phyloP scores from a whole-genome alignment of 2,113 vertebrate species.

The Pelodiscus sinensis region DNA sequence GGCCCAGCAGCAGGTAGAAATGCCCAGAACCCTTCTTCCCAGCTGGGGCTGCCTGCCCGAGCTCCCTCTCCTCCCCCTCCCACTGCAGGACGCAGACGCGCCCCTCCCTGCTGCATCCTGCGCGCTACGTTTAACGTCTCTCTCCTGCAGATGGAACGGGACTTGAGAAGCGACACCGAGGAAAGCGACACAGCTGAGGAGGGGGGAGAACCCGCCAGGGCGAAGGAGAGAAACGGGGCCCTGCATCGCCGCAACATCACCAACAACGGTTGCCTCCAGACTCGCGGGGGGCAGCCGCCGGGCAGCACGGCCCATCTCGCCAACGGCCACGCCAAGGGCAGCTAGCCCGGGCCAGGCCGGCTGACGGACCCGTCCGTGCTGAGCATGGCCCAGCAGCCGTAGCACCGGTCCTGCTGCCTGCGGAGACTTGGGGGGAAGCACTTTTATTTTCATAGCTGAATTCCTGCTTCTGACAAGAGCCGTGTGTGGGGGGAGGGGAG shows the following conservation, averaged over 20 bases:
- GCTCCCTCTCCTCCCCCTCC: neutral
- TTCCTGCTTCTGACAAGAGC: neutral
- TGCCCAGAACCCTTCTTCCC: neutral
- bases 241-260: slow-evolving; percentile 51
- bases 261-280: slow-evolving; percentile 76
- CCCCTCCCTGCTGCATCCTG: slow-evolving; percentile 34
- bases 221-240: slow-evolving; percentile 55
- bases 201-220: neutral
- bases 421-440: neutral
- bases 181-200: slow-evolving; percentile 59
- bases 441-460: neutral
- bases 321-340: slow-evolving; percentile 19
- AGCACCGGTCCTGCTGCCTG: too few relatives aligned
- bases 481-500: neutral
- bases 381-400: neutral
- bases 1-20: neutral
- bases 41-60: neutral
- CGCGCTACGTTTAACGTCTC: slow-evolving; percentile 82
- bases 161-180: slow-evolving; percentile 89
- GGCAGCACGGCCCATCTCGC: neutral
- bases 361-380: neutral
- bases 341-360: neutral
- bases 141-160: slow-evolving; percentile 83
- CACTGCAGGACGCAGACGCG: too few relatives aligned
- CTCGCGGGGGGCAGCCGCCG: slow-evolving; percentile 22